Evolutionary conservation across 2,888 invertebrate species (phyloP), one percentile per base, ranked within the genome.

Genomic region (Barypeithes pellucidus): DNA sequence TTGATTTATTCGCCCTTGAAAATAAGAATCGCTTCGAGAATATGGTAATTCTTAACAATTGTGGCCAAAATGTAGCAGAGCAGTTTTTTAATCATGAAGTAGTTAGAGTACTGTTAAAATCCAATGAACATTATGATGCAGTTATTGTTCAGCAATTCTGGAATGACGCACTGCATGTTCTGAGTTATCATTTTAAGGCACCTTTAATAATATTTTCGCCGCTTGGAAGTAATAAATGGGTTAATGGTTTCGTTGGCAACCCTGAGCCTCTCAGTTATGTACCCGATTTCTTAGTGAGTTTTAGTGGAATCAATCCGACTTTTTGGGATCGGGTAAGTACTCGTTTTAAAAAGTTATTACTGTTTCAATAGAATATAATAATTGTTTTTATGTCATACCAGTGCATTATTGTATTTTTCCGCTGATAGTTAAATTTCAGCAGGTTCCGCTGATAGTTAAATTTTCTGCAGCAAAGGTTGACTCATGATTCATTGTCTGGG

Each of bases 181-280:
- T 87, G 2, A 84, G 83, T n/a, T 78, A 83, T 45, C 83, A 84
- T 73, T 84, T 81, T 75, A 80, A 86, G n/a, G 84, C 85, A 2
- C 85, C 85, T 0, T 72, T 85, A 9, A 81, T 87, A n/a, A 39
- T 84, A 1, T 80, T 86, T 7, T 87, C 87, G 79, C 86, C 88
- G 0, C 73, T 88, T 45, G 87, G 87, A n/a, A 83, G 85, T 57
- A 85, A 84, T 62, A 83, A 84, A 52, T 86, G 86, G 81, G 86
- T 87, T 77, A 87, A 87, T 63, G 85, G 85, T 60, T 84, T 86
- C 73, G 85, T 88, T 82, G 89, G 89, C 0, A 82, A 87, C 61
- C 86, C 89, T 0, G 83, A 83, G 0, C 86, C 88, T 0, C 86
- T 87, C 79, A 87, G 89, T 0, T 88, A 87, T 79, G 85, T 88